Base-by-base conservation (phyloP, 2,888 invertebrate species). In the Itoplectis maculator region DNA sequence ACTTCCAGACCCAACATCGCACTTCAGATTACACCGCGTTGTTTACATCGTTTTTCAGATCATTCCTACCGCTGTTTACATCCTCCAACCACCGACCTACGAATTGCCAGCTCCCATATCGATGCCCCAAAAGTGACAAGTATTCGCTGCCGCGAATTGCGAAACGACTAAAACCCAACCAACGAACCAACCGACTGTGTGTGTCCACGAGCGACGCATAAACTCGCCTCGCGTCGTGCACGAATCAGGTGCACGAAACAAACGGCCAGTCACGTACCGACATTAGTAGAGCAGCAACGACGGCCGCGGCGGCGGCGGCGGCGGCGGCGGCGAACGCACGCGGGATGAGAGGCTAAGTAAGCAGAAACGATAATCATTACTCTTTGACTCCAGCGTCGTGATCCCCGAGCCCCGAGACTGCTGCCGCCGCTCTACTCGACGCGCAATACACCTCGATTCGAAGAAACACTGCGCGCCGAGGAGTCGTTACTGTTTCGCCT, bases 391-490 rank as follows among this genome's bases (percentile, higher is more conserved):
- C 29, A 23, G 40, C 23, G 18, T 35, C 66, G 77, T 74, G 82
- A 79, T 79, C 74, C 54, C 61, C 11, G 23, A 8, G 0, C 6
- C 11, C 11, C 72, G 59, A 54, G 40, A 68, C 13, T 42, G n/a
- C 20, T 20, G 65, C 54, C n/a, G 42, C 61, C 40, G 76, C 72
- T n/a, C 29, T n/a, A 82, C 78, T 70, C 70, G 45, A 69, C 76
- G 61, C 73, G 79, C 77, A 70, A 80, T 72, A 56, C n/a, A n/a
- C n/a, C n/a, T n/a, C n/a, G 73, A 80, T 83, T 83, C 79, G 77
- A 56, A 79, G 82, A 83, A 83, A 73, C 45, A n/a, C n/a, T n/a
- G n/a, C n/a, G n/a, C n/a, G 56, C 42, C 72, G 79, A 76, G 72
- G 2, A 3, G n/a, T 5, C 5, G 29, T 79, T 69, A 69, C 75